Evolutionary conservation across 92 coral and sea anemone species (phyloP), one percentile per base, ranked within the genome.

Genomic region (Isaurus tuberculatus): DNA sequence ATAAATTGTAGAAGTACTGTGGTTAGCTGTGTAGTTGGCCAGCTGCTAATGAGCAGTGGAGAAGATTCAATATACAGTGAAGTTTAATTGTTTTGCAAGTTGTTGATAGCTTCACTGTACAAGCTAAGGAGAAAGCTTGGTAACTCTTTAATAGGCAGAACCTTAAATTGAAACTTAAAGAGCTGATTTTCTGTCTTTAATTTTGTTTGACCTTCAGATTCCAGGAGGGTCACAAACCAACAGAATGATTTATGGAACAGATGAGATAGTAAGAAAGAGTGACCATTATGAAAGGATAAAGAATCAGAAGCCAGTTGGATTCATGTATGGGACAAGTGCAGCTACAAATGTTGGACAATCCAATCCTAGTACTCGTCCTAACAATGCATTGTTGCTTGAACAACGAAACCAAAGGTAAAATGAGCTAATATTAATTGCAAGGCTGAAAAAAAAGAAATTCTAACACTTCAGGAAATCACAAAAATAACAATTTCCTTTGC

Each of bases 161-260:
- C n/a, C n/a, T n/a, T n/a, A n/a, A n/a, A n/a, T n/a, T n/a, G n/a
- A n/a, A n/a, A n/a, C n/a, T n/a, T n/a, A n/a, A n/a, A n/a, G 8
- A 8, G 15, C 31, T 23, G n/a, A 63, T 25, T 25, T 27, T 63
- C 9, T 26, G 16, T 13, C 69, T 2, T 27, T 27, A 16, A 15
- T 23, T 16, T 29, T 44, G 58, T 86, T 42, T 72, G 27, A 46
- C 16, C 34, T 69, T 23, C 55, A 97, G 99, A 72, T 92, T 19
- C 92, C 99, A 37, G 99, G 99, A 71, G 99, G 98, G 15, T 97
- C 99, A 28, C 75, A 86, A 29, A 58, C 79, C 51, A 97, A 97
- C 67, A 87, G 74, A 43, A 81, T 97, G 94, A 89, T 97, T 36
- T 97, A 97, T 80, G 98, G 99, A 3, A 91, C 98, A 58, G 90